These are phyloP conservation scores for Trachelus stipa DNA, from an alignment of 2,888 invertebrate genomes.

Conservation along the genomic window DNA sequence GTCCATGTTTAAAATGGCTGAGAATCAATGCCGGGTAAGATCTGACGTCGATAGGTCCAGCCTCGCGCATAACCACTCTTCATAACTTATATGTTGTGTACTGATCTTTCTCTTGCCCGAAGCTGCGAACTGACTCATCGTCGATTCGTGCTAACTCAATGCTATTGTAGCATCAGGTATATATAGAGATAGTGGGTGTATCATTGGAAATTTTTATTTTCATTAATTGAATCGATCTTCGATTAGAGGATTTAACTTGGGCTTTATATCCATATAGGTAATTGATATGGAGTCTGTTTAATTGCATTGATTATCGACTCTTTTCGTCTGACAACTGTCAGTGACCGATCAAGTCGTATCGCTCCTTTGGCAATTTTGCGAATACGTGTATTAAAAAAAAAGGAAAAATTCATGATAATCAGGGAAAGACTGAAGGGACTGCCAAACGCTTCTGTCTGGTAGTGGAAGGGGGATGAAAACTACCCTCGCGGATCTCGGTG, in stretches of 20 bases:
- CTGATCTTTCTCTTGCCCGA: constrained; percentile 26
- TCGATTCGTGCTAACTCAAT: not conserved
- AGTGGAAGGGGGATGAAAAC: not conserved
- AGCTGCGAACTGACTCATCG: not conserved
- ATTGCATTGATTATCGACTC: not conserved
- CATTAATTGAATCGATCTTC: not conserved
- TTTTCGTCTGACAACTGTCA: not conserved
- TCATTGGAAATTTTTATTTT: not conserved
- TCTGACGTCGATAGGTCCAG: constrained; percentile 7
- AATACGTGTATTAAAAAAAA: not conserved
- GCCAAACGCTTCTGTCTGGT: not conserved
- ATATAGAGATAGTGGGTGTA: too few species aligned
- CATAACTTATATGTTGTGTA: constrained; percentile 40
- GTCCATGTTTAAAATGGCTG: not conserved
- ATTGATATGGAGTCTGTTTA: not conserved
- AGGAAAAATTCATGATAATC: not conserved
- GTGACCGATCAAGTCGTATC: not conserved
- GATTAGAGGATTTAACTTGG: not conserved
- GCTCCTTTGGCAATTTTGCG: not conserved
- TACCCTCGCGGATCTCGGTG: constrained; percentile 26
- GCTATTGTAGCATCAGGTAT: not conserved
- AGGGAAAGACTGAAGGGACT: not conserved
- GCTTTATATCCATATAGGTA: not conserved
- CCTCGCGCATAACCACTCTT: constrained; percentile 11
- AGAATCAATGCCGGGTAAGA: constrained; percentile 4